Evolutionary conservation across 2,888 invertebrate species (phyloP).

Genomic region (Tillus elongatus): DNA sequence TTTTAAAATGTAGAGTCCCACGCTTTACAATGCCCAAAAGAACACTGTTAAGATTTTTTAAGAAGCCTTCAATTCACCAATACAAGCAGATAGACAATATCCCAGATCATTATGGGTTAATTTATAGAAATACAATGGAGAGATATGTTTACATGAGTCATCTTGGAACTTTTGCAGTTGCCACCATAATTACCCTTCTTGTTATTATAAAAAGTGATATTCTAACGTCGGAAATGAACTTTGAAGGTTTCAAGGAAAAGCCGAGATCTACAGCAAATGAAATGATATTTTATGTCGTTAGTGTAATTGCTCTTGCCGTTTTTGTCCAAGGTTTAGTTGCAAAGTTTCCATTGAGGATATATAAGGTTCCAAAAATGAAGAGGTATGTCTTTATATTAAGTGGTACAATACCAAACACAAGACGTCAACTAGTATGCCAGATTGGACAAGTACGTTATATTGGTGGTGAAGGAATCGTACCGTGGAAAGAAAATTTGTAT

Average conservation of each 20-base stretch:
- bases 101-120: slow-evolving; percentile 32
- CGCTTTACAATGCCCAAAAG: too few species aligned
- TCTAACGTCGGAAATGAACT: slow-evolving; percentile 10
- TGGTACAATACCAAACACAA: slow-evolving; percentile 26
- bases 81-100: slow-evolving; percentile 27
- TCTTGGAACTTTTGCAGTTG: slow-evolving; percentile 23
- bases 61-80: too few species aligned
- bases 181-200: slow-evolving; percentile 19
- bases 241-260: slow-evolving; percentile 12
- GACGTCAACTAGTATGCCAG: slow-evolving; percentile 22
- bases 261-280: slow-evolving; percentile 22
- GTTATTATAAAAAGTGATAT: slow-evolving; percentile 16
- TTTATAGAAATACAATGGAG: slow-evolving; percentile 33
- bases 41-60: too few species aligned
- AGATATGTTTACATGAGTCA: slow-evolving; percentile 30
- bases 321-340: slow-evolving; percentile 25
- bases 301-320: slow-evolving; percentile 26
- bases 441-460: slow-evolving; percentile 27
- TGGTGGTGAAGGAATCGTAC: slow-evolving; percentile 23
- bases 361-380: slow-evolving; percentile 27
- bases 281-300: slow-evolving; percentile 21
- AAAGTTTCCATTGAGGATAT: slow-evolving; percentile 35
- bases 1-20: too few species aligned
- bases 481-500: slow-evolving; percentile 31
- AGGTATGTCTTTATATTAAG: slow-evolving; percentile 32